Base-by-base conservation (phyloP, 1,140 invertebrate species). In the Zaprionus vittiger region DNA sequence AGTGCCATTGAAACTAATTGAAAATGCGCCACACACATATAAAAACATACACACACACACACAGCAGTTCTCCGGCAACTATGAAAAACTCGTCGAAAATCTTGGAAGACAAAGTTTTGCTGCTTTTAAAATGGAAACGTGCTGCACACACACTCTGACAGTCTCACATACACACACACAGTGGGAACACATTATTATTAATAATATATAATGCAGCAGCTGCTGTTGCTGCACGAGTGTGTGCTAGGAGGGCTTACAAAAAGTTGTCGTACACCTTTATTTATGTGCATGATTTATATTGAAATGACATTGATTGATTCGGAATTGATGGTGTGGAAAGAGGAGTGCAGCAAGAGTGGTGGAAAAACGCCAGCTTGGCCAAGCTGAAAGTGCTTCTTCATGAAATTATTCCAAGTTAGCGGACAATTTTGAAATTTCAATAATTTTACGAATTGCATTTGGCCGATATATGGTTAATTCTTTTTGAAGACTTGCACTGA, bases 1-100 rank as follows among this genome's bases (percentile, higher is more conserved):
- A 80, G 73, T 80, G 77, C 73, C 80, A 82, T 77, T 80, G 77
- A 82, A 82, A 82, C 80, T 82, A 82, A 82, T 82, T 82, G 77
- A 82, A 80, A 82, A 82, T 82, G 77, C 74, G 79, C 72, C 73
- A 41, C 66, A 65, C 55, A 65, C 59, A 55, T 28, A 74, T 47
- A 64, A n/a, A 44, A 52, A 64, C 54, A 72, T 44, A 60, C 1
- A 59, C 31, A 60, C 37, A 72, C 61, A 38, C 31, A 52, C 34
- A 62, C 49, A 37, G 28, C 15, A 47, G 61, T 12, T 17, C 34
- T 12, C 17, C 17, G 37, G 9, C 55, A 49, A 63, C 59, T 52
- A 44, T 31, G 47, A 79, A 77, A 77, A 77, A 77, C 59, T 77
- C 64, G 28, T 15, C 44, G 69, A 68, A 76, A 69, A 63, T 76